Conservation (phyloP, 2,888 invertebrate genomes). For the Meandrusa payeni region DNA sequence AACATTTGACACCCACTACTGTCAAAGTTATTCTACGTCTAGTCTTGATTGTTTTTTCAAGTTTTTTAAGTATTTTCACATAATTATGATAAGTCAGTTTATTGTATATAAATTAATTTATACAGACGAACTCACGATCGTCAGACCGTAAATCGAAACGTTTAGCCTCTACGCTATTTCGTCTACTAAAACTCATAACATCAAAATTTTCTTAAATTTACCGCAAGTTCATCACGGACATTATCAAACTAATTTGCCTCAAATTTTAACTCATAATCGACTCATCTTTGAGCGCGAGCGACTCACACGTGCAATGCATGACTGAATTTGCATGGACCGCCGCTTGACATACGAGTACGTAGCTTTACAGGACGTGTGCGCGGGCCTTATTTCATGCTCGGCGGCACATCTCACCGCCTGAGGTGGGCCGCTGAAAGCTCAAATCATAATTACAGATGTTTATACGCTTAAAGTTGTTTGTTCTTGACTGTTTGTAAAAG, state of each 20-base stretch:
- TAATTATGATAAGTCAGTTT: no score
- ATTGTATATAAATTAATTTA: no score
- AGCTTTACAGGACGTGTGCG: constrained; percentile 46
- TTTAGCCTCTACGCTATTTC: no score
- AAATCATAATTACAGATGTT: constrained; percentile 77
- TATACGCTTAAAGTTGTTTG: constrained; percentile 55
- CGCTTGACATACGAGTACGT: constrained; percentile 42
- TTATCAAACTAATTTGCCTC: constrained; percentile 12
- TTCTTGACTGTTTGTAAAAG: constrained; percentile 43
- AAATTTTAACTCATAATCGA: constrained; percentile 23
- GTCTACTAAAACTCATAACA: no score
- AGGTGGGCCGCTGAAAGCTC: constrained; percentile 55
- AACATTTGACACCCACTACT: no score
- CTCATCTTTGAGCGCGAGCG: constrained; percentile 27
- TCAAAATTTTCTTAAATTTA: constrained; percentile 2
- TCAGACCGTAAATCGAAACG: no score
- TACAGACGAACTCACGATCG: no score
- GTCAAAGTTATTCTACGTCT: no score
- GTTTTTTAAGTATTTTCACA: no score
- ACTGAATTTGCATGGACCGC: constrained; percentile 62
- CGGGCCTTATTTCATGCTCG: constrained; percentile 76
- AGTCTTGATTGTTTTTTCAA: no score
- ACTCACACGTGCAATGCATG: constrained; percentile 52
- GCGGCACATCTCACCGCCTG: constrained; percentile 74
- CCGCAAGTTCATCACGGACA: neutral